Evolutionary conservation across 53 echinoderm and acorn worm species (phyloP).

Genomic region (Echinometra lucunter): DNA sequence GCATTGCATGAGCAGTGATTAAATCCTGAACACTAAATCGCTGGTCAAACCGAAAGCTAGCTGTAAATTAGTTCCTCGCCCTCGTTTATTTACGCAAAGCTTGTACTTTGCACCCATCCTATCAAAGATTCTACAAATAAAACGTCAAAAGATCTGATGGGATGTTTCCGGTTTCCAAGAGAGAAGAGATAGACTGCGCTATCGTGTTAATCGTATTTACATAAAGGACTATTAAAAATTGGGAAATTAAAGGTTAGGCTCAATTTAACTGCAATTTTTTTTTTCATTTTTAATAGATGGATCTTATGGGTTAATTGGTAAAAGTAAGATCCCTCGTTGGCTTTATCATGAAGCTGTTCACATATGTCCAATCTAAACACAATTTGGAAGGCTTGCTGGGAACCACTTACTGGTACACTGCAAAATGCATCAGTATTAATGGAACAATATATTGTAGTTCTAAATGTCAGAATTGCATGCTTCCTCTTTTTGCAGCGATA

Average conservation of each 20-base stretch:
- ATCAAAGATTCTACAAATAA: slow-evolving; percentile 33
- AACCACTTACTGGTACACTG: too few species aligned
- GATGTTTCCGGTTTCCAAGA: slow-evolving; percentile 12
- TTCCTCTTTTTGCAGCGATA: too few species aligned
- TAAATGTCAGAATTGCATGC: too few species aligned
- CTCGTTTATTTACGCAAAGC: neutral
- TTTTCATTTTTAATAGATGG: neutral
- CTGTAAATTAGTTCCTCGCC: slow-evolving; percentile 41
- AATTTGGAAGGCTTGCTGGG: too few species aligned
- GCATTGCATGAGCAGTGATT: neutral
- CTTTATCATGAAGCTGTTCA: too few species aligned
- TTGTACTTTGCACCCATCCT: neutral
- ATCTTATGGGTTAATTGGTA: too few species aligned
- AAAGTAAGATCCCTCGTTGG: too few species aligned
- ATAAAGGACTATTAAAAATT: slow-evolving; percentile 16
- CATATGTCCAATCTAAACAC: too few species aligned
- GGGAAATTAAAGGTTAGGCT: slow-evolving; percentile 13
- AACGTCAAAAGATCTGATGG: slow-evolving; percentile 10
- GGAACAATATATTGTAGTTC: too few species aligned
- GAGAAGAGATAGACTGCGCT: neutral
- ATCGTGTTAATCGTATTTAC: slow-evolving; percentile 38
- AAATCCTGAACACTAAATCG: neutral
- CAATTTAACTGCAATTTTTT: neutral
- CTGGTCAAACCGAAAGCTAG: neutral
- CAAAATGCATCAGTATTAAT: too few species aligned